Conservation (phyloP, 2,113 vertebrate species). For the Colossoma macropomum region DNA sequence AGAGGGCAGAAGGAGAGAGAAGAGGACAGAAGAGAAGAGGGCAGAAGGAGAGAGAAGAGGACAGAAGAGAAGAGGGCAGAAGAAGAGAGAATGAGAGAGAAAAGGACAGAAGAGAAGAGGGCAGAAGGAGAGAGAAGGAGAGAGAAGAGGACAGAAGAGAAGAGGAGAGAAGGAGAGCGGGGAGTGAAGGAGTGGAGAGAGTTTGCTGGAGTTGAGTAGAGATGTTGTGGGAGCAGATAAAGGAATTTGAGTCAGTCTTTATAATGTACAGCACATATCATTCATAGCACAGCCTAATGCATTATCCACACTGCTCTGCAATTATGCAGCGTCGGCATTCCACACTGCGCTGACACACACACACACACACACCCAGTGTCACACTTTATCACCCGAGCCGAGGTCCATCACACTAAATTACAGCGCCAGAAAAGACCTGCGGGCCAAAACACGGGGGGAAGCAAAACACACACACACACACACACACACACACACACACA, state of each 20-base stretch:
- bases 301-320: constrained; percentile 56
- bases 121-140: constrained; percentile 45
- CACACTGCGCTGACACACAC: not conserved
- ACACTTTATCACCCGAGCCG: constrained; percentile 57
- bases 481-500: constrained; percentile 28
- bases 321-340: constrained; percentile 58
- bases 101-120: constrained; percentile 59
- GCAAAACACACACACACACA: constrained; percentile 19
- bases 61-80: constrained; percentile 58
- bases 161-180: constrained; percentile 45
- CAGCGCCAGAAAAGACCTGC: constrained; percentile 49
- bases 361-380: constrained; percentile 37
- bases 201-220: constrained; percentile 30
- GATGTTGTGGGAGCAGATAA: constrained; percentile 34
- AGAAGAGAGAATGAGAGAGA: constrained; percentile 46
- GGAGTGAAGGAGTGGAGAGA: constrained; percentile 56
- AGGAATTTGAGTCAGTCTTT: constrained; percentile 47
- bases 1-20: constrained; percentile 3
- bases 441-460: constrained; percentile 39
- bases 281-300: constrained; percentile 53
- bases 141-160: not conserved
- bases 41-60: constrained; percentile 30
- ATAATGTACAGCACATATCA: constrained; percentile 57
- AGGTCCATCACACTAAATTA: constrained; percentile 57
- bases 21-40: constrained; percentile 47